phyloP scores from a whole-genome alignment of 2,797 vertebrate genomes.

The Tiaroga cobitis region DNA sequence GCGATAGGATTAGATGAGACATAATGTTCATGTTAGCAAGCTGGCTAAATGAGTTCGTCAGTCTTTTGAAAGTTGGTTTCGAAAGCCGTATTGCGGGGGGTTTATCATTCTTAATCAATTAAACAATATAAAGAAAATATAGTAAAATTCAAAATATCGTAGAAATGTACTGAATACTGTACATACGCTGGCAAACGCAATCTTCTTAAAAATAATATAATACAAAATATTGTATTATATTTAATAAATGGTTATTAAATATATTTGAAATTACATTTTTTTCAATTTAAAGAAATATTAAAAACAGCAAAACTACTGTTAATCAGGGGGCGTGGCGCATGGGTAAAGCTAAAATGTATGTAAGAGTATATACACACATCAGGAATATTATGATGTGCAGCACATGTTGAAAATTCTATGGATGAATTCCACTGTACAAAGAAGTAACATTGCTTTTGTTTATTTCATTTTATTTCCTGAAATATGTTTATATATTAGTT shows the following conservation, averaged over 20 bases:
- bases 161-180: not conserved
- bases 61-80: slow-evolving; percentile 21
- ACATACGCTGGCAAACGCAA: not conserved
- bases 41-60: not conserved
- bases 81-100: not conserved
- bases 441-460: not conserved
- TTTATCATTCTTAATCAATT: not conserved
- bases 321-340: slow-evolving; percentile 10
- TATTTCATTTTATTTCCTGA: no score
- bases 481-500: not conserved
- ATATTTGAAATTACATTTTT: not conserved
- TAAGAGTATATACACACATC: not conserved
- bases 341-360: not conserved
- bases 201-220: not conserved
- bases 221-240: not conserved
- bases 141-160: not conserved
- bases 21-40: not conserved
- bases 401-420: not conserved
- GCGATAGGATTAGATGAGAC: not conserved
- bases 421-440: not conserved
- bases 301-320: not conserved
- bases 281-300: not conserved
- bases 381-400: not conserved
- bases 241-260: not conserved
- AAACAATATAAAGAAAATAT: not conserved